Percentiles rank a stretch among this genome's conserved stretches.
These are phyloP conservation scores for Volucella bombylans DNA, from an alignment of 2,888 invertebrate genomes.

Conservation along the genomic window DNA sequence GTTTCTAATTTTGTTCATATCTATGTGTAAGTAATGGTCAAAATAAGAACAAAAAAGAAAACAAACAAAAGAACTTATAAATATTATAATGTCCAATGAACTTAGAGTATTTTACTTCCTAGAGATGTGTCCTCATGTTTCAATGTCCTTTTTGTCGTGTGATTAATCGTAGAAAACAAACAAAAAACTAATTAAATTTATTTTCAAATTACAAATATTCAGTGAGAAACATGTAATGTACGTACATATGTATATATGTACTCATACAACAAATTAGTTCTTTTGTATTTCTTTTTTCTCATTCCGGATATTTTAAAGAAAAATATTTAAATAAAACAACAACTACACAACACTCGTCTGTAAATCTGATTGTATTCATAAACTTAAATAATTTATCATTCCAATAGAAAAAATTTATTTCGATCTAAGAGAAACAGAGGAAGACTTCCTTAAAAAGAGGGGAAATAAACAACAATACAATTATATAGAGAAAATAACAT, in stretches of 20 bases:
- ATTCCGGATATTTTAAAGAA: conserved; percentile 63
- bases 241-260: not conserved
- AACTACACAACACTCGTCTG: conserved; percentile 38
- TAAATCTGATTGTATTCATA: conserved; percentile 70
- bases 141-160: conserved; percentile 50
- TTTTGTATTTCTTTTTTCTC: conserved; percentile 54
- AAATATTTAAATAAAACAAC: conserved; percentile 36
- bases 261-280: conserved; percentile 13
- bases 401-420: conserved; percentile 71
- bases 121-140: conserved; percentile 43
- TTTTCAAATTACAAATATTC: conserved; percentile 27
- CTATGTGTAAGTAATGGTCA: conserved; percentile 29
- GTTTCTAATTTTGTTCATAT: conserved; percentile 10
- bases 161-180: conserved; percentile 42
- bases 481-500: not conserved
- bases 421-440: conserved; percentile 34
- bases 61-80: conserved; percentile 10
- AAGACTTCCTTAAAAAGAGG: conserved; percentile 7
- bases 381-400: conserved; percentile 67
- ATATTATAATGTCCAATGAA: conserved; percentile 29
- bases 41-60: not conserved
- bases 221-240: conserved; percentile 13
- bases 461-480: not conserved
- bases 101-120: conserved; percentile 52
- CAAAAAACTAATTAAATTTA: not conserved